phyloP scores from a whole-genome alignment of 1,140 invertebrate species.

The Anastatus disparis region DNA sequence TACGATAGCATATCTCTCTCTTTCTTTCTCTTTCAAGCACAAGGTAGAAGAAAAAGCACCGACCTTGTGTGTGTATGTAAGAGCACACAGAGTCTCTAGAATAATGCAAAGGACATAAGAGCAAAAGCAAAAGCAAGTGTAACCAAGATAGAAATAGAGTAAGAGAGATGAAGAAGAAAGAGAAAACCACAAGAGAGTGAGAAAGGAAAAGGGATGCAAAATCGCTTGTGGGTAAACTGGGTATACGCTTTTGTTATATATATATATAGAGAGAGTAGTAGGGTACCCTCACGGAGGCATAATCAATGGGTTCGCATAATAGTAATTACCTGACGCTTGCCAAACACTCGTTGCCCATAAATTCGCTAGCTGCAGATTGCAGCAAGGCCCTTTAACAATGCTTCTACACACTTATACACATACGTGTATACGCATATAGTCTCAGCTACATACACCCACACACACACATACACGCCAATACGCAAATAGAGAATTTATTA shows the following conservation, averaged over 20 bases:
- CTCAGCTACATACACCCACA: too few relatives aligned
- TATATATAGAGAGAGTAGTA: too few relatives aligned
- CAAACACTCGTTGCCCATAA: constrained; percentile 32
- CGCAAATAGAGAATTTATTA: constrained; percentile 29
- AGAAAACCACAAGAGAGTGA: background rate
- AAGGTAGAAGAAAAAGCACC: too few relatives aligned
- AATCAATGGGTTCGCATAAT: constrained; percentile 36
- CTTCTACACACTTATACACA: background rate
- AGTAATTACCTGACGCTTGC: constrained; percentile 37
- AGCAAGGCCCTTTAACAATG: background rate
- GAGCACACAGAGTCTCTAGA: too few relatives aligned
- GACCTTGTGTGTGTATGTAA: too few relatives aligned
- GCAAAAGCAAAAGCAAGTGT: background rate
- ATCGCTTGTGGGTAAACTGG: constrained; percentile 21
- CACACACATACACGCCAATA: too few relatives aligned
- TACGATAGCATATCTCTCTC: too few relatives aligned
- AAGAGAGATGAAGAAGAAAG: background rate
- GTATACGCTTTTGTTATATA: too few relatives aligned
- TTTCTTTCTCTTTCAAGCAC: too few relatives aligned
- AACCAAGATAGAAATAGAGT: background rate
- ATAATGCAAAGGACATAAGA: too few relatives aligned
- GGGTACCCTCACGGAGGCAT: background rate
- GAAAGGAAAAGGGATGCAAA: constrained; percentile 3
- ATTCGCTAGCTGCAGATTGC: constrained; percentile 20
- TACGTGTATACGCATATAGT: too few relatives aligned